phyloP scores from a whole-genome alignment of 2,888 invertebrate genomes.

The Drosophila conformis region DNA sequence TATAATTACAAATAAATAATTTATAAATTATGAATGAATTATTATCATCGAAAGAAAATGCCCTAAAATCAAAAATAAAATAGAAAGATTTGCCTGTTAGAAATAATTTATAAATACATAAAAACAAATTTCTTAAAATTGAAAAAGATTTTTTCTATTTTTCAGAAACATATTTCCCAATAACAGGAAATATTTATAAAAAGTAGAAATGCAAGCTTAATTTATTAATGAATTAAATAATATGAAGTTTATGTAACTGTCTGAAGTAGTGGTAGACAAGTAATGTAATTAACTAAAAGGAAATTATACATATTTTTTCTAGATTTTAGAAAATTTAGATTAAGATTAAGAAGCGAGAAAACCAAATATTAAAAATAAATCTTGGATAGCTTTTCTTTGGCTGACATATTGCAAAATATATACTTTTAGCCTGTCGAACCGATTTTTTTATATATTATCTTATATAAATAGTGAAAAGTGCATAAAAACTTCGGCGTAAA shows the following conservation, averaged over 20 bases:
- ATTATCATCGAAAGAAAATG: neutral
- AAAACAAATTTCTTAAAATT: neutral
- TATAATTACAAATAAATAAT: neutral
- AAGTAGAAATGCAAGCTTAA: neutral
- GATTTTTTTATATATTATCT: neutral
- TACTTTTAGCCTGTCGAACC: neutral
- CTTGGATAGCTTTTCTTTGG: neutral
- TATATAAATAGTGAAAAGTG: neutral
- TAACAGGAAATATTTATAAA: neutral
- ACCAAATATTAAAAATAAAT: neutral
- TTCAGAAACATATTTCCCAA: neutral
- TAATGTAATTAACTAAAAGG: neutral
- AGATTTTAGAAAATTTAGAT: neutral
- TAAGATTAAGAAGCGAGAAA: neutral
- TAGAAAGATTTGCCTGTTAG: accelerated
- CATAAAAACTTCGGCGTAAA: constrained; percentile 9
- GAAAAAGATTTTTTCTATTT: neutral
- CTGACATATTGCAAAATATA: neutral
- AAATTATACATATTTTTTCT: neutral
- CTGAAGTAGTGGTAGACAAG: neutral
- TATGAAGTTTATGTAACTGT: neutral
- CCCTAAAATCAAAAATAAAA: neutral
- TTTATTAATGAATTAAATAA: too few relatives aligned
- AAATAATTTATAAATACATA: neutral
- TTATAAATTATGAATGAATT: neutral